A percentile compares a stretch with the other conserved stretches of the same genome.
Evolutionary conservation across 2,113 vertebrate species (phyloP).

Genomic region (Heterotis niloticus): DNA sequence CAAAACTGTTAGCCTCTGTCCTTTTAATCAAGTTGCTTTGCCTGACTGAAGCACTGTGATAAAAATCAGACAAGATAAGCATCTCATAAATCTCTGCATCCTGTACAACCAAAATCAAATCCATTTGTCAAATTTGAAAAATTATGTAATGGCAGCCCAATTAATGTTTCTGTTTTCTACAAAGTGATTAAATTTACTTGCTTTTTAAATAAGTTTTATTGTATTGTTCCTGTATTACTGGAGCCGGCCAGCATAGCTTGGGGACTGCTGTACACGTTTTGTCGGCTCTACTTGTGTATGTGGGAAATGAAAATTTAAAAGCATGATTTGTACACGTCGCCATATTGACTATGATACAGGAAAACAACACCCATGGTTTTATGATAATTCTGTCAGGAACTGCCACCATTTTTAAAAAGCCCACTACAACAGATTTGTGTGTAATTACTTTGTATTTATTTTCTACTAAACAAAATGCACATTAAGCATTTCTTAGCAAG

Average conservation of each 20-base stretch:
- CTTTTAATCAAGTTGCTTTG: no score
- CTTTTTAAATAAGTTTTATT: no score
- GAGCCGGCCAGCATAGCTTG: no score
- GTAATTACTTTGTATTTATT: not conserved
- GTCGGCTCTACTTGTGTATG: not conserved
- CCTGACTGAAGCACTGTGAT: not conserved
- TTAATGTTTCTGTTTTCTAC: slow-evolving; percentile 10
- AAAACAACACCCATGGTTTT: not conserved
- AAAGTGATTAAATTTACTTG: not conserved
- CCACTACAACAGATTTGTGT: not conserved
- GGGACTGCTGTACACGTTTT: slow-evolving; percentile 6
- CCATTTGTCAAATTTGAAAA: slow-evolving; percentile 16
- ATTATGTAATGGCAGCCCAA: slow-evolving; percentile 3
- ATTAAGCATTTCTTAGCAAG: no score
- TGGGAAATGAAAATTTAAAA: not conserved
- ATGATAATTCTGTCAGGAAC: not conserved
- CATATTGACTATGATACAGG: no score
- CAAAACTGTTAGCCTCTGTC: not conserved
- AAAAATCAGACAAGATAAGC: not conserved
- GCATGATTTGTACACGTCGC: not conserved
- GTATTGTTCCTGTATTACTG: no score
- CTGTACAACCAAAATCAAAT: not conserved
- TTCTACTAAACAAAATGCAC: not conserved
- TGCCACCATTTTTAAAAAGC: not conserved
- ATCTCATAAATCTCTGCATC: not conserved